Base-by-base conservation (phyloP, 1,140 invertebrate genomes). In the Psilanteris sp. region DNA sequence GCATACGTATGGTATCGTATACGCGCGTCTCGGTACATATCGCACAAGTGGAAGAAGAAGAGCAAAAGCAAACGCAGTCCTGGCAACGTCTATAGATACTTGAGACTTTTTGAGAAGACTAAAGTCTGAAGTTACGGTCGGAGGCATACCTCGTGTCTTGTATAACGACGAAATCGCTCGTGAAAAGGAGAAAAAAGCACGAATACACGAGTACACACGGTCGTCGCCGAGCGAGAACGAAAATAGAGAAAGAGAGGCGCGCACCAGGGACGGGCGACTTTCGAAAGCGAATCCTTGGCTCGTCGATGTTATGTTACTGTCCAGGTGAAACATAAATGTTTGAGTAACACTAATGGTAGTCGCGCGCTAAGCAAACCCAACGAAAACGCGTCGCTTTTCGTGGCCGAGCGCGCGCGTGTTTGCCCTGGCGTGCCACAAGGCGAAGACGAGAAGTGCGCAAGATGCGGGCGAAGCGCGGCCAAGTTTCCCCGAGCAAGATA, bases 401-500 rank as follows among this genome's bases (percentile, higher is more conserved):
- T 3, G 5, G 18, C 5, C n/a, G 16, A 2, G 14, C 20, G 20
- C 4, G 24, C 2, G 14, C 41, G 32, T 37, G 43, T 61, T 46
- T 41, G 43, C 37, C 41, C 37, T 37, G 34, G 46, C 41, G 26
- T 16, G 41, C 20, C 66, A 67, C 62, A 67, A 67, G 61, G 37
- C 22, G 31, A 43, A 9, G 10, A 27, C 46, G 48, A 62, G 59
- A 41, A 64, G 46, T 70, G 48, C 50, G 43, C 48, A 75, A 66
- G 72, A 78, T 81, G 68, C 71, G 77, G 77, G 75, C 37, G 68
- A 31, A n/a, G 41, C 57, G 74, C 52, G 62, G 37, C 57, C 54
- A 81, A 81, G 77, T 81, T 77, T 72, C 61, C 52, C 37, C 43
- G 41, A 44, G 46, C 29, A 43, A 74, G 71, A 73, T 80, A 73